Conservation (phyloP, 2,797 vertebrate species). For the Xenentodon cancila region DNA sequence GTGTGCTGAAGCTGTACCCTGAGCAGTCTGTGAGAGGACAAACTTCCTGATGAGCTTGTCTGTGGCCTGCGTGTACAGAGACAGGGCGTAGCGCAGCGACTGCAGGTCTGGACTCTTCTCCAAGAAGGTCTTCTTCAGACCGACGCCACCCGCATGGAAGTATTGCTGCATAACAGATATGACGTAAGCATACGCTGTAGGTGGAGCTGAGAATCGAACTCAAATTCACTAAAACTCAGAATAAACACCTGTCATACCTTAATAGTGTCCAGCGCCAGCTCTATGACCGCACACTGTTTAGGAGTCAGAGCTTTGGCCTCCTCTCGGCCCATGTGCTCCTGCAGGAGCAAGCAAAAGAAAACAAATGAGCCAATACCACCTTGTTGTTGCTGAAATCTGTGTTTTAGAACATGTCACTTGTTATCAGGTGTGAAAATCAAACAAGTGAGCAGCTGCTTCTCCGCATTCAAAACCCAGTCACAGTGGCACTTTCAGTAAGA, state of each 20-base stretch:
- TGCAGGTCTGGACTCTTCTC: constrained; percentile 97
- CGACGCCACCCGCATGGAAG: constrained; percentile 95
- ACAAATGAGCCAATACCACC: constrained; percentile 9
- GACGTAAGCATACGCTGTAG: constrained; percentile 1
- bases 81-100: constrained; percentile 94
- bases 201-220: no score
- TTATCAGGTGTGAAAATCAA: no score
- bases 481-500: no score
- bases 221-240: background rate
- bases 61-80: constrained; percentile 97
- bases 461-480: no score
- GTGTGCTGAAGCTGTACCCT: constrained; percentile 81
- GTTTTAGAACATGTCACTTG: background rate
- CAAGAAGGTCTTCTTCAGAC: constrained; percentile 96
- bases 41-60: constrained; percentile 99
- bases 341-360: constrained; percentile 28
- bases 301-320: constrained; percentile 95
- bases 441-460: no score
- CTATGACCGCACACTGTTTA: constrained; percentile 95
- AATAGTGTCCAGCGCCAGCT: constrained; percentile 95
- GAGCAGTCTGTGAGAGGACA: constrained; percentile 90
- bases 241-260: constrained; percentile 79
- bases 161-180: constrained; percentile 87
- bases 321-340: constrained; percentile 98
- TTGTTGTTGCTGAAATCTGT: background rate